Evolutionary conservation across 2,888 invertebrate species (phyloP).

Genomic region (Machimus rusticus): DNA sequence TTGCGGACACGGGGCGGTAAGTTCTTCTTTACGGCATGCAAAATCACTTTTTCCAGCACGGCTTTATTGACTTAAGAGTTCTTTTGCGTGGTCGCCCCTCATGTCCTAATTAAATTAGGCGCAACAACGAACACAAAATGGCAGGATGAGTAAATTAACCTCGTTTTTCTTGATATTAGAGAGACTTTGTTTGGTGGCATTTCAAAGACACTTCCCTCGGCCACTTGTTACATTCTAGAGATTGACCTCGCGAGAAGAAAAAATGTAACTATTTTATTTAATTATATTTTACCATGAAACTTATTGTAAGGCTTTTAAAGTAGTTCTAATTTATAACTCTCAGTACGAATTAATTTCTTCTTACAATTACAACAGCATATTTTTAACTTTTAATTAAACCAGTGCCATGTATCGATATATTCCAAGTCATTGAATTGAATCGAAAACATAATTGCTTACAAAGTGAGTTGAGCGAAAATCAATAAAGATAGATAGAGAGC

Average conservation of each 20-base stretch:
- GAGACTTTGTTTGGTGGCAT: not conserved
- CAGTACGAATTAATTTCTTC: too few relatives aligned
- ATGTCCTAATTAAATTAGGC: not conserved
- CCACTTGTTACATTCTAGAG: not conserved
- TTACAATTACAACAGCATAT: not conserved
- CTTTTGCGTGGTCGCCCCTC: not conserved
- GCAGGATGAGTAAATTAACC: not conserved
- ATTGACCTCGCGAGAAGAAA: not conserved
- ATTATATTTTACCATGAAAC: not conserved
- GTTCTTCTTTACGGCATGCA: not conserved
- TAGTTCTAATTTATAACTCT: too few relatives aligned
- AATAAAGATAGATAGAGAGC: not conserved
- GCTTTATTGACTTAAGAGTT: not conserved
- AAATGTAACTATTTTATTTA: not conserved
- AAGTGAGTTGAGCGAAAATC: not conserved
- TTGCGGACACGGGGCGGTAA: not conserved
- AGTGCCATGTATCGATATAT: not conserved
- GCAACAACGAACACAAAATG: not conserved
- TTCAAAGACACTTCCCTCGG: not conserved
- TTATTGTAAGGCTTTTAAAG: not conserved
- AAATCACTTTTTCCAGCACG: not conserved
- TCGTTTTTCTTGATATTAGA: not conserved
- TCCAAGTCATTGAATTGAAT: not conserved
- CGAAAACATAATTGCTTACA: not conserved
- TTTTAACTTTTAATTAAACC: not conserved